Evolutionary conservation across 2,113 vertebrate species (phyloP), one percentile per base, ranked within the genome.

Genomic region (Ailuropoda melanoleuca): DNA sequence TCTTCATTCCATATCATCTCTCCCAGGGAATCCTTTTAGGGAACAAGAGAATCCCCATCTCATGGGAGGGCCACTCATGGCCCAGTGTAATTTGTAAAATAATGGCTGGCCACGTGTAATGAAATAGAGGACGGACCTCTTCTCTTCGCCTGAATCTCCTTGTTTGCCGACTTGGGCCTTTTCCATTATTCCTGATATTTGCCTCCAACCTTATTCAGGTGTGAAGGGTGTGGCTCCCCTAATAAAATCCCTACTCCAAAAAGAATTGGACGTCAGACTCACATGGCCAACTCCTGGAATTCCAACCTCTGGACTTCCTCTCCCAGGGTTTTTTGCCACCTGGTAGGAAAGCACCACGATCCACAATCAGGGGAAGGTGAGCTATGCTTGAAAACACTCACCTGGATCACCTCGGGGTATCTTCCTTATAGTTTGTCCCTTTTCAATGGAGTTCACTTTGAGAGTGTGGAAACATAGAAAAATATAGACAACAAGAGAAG

Each of bases 341-440:
- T 68, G 37, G 4, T 18, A 34, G 46, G 58, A 56, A 37, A 64
- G 46, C 37, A 21, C 15, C 0, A 1, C 1, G 10, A 18, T 83
- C n/a, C 8, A 21, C 24, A 77, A 11, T 7, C 21, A 19, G 66
- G 58, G 19, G 37, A 48, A 50, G 9, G 1, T 1, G 78, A 43
- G 6, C 43, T 26, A 7, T 37, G 0, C 0, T 4, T 3, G 39
- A 34, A 50, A 50, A 3, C 10, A 18, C 18, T 10, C 46, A 24
- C 26, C n/a, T 11, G 18, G 9, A 2, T 8, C 2, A 3, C 70
- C 24, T 72, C 1, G 55, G 19, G 55, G 8, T n/a, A 2, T 3
- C 80, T 43, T 58, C 19, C 10, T 81, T 39, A 15, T 23, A 43
- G 11, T 39, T 23, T n/a, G 55, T 58, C 17, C 39, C 34, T 37